Evolutionary conservation across 2,888 invertebrate genomes (phyloP).

Genomic region (Elaeidobius kamerunicus): DNA sequence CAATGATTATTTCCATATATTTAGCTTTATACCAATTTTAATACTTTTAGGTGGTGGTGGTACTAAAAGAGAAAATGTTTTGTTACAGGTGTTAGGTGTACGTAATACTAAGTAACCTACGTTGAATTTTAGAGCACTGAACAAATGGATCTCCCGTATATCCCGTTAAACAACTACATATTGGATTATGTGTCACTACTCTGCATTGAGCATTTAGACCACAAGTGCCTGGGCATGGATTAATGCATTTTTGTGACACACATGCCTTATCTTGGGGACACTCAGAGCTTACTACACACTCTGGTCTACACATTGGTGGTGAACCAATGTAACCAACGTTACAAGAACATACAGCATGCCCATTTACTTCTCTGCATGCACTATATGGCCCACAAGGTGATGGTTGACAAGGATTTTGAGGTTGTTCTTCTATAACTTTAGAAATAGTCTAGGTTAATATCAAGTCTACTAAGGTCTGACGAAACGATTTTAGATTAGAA

Average conservation of each 20-base stretch:
- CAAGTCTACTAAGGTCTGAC: background rate
- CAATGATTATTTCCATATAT: too few species aligned
- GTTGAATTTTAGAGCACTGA: slow-evolving; percentile 49
- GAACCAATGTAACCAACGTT: slow-evolving; percentile 60
- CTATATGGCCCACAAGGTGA: slow-evolving; percentile 68
- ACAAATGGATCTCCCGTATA: slow-evolving; percentile 65
- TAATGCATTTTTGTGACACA: slow-evolving; percentile 60
- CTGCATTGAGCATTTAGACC: slow-evolving; percentile 63
- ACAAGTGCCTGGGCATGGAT: slow-evolving; percentile 66
- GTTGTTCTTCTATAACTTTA: slow-evolving; percentile 41
- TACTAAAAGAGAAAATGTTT: slow-evolving; percentile 46
- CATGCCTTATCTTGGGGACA: slow-evolving; percentile 64
- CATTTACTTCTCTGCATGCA: slow-evolving; percentile 60
- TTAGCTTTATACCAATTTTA: too few species aligned
- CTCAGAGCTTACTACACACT: slow-evolving; percentile 64
- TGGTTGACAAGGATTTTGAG: slow-evolving; percentile 56
- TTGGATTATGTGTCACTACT: slow-evolving; percentile 66
- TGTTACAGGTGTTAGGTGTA: slow-evolving; percentile 4
- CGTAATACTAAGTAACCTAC: slow-evolving; percentile 37
- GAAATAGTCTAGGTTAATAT: slow-evolving; percentile 20
- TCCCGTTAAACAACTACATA: slow-evolving; percentile 62
- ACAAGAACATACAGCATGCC: slow-evolving; percentile 63
- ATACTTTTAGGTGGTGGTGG: slow-evolving; percentile 47
- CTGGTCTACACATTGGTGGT: slow-evolving; percentile 63
- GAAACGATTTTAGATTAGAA: background rate